A percentile compares a stretch with the other conserved stretches of the same genome.
phyloP scores from a whole-genome alignment of 2,113 vertebrate genomes.

The Cephalophus harveyi region DNA sequence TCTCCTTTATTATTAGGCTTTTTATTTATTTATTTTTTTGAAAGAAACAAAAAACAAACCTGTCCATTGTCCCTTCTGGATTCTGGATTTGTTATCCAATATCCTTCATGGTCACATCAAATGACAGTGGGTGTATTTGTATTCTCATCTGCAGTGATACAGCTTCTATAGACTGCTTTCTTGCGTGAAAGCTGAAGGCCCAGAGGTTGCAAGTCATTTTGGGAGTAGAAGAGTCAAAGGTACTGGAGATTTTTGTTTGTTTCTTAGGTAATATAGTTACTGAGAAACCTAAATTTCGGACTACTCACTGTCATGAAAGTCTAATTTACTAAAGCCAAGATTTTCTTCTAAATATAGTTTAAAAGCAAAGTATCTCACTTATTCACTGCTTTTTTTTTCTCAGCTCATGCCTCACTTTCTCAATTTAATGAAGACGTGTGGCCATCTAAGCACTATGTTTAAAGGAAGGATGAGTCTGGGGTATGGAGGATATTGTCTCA shows the following conservation, averaged over 20 bases:
- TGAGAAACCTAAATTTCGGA: neutral
- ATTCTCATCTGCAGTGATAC: neutral
- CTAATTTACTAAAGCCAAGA: neutral
- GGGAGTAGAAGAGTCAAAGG: neutral
- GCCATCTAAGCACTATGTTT: neutral
- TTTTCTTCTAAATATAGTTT: neutral
- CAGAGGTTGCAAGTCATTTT: neutral
- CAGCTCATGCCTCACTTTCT: neutral
- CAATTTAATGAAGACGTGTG: neutral
- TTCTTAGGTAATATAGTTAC: neutral
- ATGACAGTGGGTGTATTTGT: rapidly evolving
- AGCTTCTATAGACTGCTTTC: neutral
- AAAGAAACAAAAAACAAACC: neutral
- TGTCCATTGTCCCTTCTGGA: neutral
- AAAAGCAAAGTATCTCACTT: neutral
- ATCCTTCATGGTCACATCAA: neutral
- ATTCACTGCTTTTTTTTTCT: neutral
- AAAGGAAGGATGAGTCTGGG: neutral
- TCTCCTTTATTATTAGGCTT: neutral
- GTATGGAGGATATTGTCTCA: neutral
- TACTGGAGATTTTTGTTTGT: neutral
- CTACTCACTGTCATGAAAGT: neutral
- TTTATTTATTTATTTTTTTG: neutral
- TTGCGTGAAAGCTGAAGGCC: neutral
- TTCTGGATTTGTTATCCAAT: neutral